Evolutionary conservation across 2,797 vertebrate genomes (phyloP), one percentile per base, ranked within the genome.

Genomic region (Centroberyx gerrardi): DNA sequence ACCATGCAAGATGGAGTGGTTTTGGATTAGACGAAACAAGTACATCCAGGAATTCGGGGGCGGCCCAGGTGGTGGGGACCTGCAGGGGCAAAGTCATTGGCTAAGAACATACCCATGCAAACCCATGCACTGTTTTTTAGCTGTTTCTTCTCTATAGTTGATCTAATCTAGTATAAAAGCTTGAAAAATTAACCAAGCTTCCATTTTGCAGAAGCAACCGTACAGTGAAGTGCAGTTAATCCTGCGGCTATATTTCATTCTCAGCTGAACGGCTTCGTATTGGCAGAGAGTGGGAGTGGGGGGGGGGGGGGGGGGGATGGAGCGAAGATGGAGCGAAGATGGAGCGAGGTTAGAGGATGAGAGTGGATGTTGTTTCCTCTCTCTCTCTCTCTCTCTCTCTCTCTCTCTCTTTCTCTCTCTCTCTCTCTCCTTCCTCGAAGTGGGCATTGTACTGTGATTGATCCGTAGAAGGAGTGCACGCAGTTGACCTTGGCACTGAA

Each of bases 11-110:
- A 72, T 76, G 73, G 46, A 51, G 68, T 60, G 73, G 51, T 62
- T 76, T 76, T 28, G 68, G 81, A 88, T 90, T 87, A 75, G 55
- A 60, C 46, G 52, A 78, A 87, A 84, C 77, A 28, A 85, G 69
- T 66, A 82, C 81, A 74, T 86, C 63, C 72, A 80, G 65, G 68
- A 80, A 38, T 70, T 52, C 82, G 84, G 68, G 46, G 54, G 9
- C 12, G 38, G 38, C 85, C 79, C 81, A 80, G 40, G 33, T 17
- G 42, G 60, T 18, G 29, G 49, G 61, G 62, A 40, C 71, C 28
- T 51, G 61, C 46, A 46, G 66, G 38, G 10, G 48, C 29, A 60
- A 61, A 67, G 64, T 53, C 1, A 28, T 27, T 10, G 48, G 15
- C 31, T 17, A n/a, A 40, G 56, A 33, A 28, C 28, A 3, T 10